A percentile compares a stretch with the other conserved stretches of the same genome.
Conservation (phyloP, 2,113 vertebrate species). For the Numenius arquata region DNA sequence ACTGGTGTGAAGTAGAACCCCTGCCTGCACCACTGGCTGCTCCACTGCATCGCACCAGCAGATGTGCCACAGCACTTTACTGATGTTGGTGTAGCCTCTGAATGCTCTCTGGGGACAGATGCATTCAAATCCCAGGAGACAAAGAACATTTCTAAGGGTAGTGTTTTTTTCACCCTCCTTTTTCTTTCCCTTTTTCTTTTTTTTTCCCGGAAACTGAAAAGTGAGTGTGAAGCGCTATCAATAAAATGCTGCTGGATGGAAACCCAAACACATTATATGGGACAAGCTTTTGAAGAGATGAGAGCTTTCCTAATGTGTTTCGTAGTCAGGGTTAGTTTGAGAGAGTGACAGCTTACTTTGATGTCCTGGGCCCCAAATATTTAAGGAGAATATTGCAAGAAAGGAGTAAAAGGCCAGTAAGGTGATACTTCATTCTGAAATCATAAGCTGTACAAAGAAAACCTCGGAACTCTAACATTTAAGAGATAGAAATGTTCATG, state of each 20-base stretch:
- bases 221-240: not conserved
- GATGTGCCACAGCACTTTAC: not conserved
- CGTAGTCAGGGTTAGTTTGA: not conserved
- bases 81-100: not conserved
- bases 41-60: not conserved
- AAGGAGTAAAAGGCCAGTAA: not conserved
- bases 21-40: rapidly evolving
- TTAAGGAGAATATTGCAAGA: not conserved
- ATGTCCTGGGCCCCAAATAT: not conserved
- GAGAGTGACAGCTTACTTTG: not conserved
- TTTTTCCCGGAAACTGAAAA: not conserved
- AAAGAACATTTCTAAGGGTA: not conserved
- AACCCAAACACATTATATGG: not conserved
- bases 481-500: not conserved
- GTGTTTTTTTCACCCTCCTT: too few relatives aligned
- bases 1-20: too few relatives aligned
- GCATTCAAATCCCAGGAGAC: not conserved
- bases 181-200: too few relatives aligned
- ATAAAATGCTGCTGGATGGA: not conserved
- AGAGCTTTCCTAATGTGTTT: not conserved
- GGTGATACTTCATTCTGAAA: not conserved
- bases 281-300: not conserved
- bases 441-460: not conserved
- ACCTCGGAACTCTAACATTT: not conserved
- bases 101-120: not conserved